Evolutionary conservation across 1,140 invertebrate species (phyloP), one percentile per base, ranked within the genome.

Genomic region (Pinna nobilis): DNA sequence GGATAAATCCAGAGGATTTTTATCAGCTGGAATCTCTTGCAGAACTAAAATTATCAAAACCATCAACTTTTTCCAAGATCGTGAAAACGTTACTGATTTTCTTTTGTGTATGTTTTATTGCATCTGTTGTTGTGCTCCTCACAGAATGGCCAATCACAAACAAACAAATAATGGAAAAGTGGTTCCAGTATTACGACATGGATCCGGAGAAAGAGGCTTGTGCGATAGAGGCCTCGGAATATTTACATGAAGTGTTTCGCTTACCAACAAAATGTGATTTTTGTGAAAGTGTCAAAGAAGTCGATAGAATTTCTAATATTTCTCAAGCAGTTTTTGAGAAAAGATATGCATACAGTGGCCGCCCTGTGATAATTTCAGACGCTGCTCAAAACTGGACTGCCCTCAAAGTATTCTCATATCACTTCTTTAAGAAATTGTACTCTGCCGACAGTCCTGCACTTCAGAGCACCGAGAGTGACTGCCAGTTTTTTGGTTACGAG

Each of bases 401-500:
- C 3, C 86, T 92, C 49, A 80, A 92, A 41, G 89, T 92, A 23
- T 95, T 97, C 83, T 92, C 91, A 75, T 97, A 94, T 84, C 87
- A 92, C 51, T 97, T 96, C 87, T 96, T 98, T 84, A 94, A 93
- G 78, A 87, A 93, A 3, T 88, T 97, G 28, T 97, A 97, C 87
- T 78, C 92, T 79, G 89, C 60, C 7, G 84, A 76, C 1, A 82
- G 80, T 41, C 73, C 80, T 13, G 86, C 81, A 5, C 64, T 86
- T 9, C 69, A 74, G 49, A 84, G 82, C 60, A 53, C 74, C 9
- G 75, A 83, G 33, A 72, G 65, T 32, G 83, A 88, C 37, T 98
- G 97, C 81, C 96, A 97, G 86, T 98, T 97, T 88, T 96, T 98
- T 83, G 94, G 96, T 0, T 98, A 98, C 86, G 93, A 95, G 87